Conservation (phyloP, 2,888 invertebrate species). For the Sesia bembeciformis region DNA sequence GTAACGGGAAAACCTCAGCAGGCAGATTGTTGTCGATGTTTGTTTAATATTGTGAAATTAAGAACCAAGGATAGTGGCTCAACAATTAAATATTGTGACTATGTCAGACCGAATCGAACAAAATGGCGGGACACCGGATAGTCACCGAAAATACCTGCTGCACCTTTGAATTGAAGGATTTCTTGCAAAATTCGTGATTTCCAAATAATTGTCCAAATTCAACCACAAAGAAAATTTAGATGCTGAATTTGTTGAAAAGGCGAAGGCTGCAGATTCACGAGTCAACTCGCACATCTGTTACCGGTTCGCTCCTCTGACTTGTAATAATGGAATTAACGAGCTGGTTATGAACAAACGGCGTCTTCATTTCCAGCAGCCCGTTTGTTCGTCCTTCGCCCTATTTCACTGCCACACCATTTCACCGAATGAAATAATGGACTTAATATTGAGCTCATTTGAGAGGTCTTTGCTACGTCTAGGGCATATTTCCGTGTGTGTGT, state of each 20-base stretch:
- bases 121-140: too few species aligned
- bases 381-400: conserved; percentile 60
- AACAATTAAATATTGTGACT: too few species aligned
- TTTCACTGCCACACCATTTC: conserved; percentile 68
- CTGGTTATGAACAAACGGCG: conserved; percentile 73
- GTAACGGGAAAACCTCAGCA: too few species aligned
- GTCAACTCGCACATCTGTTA: conserved; percentile 65
- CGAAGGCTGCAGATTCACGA: conserved; percentile 33
- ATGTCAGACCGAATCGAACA: too few species aligned
- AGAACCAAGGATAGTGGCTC: too few species aligned
- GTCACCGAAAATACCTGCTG: too few species aligned
- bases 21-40: too few species aligned
- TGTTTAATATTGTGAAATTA: too few species aligned
- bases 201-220: neutral
- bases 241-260: conserved; percentile 1
- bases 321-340: conserved; percentile 72
- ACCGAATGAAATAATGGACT: conserved; percentile 64
- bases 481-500: too few species aligned
- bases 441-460: conserved; percentile 47
- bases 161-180: too few species aligned
- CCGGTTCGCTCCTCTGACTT: conserved; percentile 63
- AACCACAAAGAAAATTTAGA: neutral
- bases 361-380: conserved; percentile 67
- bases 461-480: conserved; percentile 41
- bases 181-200: too few species aligned